Evolutionary conservation across 2,888 invertebrate genomes (phyloP).

Genomic region (Zygothrica quintamaculata): DNA sequence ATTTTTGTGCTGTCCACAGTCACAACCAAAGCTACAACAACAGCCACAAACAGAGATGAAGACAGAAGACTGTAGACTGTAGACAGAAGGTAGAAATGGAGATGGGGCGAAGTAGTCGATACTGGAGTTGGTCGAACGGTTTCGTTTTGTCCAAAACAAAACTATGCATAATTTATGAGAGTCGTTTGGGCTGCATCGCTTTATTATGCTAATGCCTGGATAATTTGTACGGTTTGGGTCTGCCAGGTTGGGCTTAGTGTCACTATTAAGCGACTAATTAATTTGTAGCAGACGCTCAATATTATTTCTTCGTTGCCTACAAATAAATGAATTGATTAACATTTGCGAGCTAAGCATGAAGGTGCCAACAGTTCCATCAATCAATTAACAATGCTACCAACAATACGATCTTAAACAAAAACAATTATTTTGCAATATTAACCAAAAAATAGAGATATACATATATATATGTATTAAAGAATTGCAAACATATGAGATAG

Average conservation of each 20-base stretch:
- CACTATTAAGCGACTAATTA: slow-evolving; percentile 79
- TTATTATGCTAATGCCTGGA: slow-evolving; percentile 74
- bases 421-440: slow-evolving; percentile 58
- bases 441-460: slow-evolving; percentile 16
- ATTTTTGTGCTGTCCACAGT: slow-evolving; percentile 44
- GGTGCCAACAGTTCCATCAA: slow-evolving; percentile 74
- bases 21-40: not conserved
- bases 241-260: slow-evolving; percentile 71
- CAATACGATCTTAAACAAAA: slow-evolving; percentile 17
- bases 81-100: not conserved
- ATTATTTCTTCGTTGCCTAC: slow-evolving; percentile 31
- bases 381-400: slow-evolving; percentile 57
- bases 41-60: too few species aligned
- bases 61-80: too few species aligned
- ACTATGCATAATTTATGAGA: slow-evolving; percentile 78
- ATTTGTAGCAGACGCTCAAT: slow-evolving; percentile 70
- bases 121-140: slow-evolving; percentile 48
- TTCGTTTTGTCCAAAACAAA: slow-evolving; percentile 65
- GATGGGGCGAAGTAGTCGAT: not conserved
- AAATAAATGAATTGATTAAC: slow-evolving; percentile 66
- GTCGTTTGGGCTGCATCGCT: slow-evolving; percentile 71
- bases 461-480: not conserved
- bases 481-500: too few species aligned
- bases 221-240: slow-evolving; percentile 72
- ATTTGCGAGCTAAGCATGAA: slow-evolving; percentile 60